Evolutionary conservation across 2,888 invertebrate species (phyloP).

Genomic region (Dynastes tityus): DNA sequence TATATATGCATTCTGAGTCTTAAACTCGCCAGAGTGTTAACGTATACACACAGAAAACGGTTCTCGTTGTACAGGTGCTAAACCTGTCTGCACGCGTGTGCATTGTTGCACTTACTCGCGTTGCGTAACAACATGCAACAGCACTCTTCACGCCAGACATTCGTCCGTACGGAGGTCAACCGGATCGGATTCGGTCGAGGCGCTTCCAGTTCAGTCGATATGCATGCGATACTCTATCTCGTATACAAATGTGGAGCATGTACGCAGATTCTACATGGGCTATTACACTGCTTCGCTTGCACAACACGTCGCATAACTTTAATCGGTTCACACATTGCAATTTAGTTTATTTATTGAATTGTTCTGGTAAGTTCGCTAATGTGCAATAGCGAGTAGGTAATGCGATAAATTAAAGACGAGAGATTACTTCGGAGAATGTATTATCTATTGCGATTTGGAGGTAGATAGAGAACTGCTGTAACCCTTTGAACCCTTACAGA

Average conservation of each 20-base stretch:
- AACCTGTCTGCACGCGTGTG: not conserved
- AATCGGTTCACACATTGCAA: not conserved
- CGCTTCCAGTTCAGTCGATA: not conserved
- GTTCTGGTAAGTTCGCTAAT: no score
- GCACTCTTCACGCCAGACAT: constrained; percentile 26
- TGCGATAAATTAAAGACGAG: no score
- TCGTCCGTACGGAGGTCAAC: constrained; percentile 33
- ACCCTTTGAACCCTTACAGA: no score
- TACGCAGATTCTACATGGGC: not conserved
- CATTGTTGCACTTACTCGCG: constrained; percentile 5
- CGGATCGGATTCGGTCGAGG: constrained; percentile 27
- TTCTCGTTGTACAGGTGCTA: not conserved
- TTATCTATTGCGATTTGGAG: no score
- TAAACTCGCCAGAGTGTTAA: no score
- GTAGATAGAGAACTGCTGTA: no score
- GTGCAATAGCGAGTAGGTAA: no score
- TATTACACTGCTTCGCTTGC: constrained; percentile 1
- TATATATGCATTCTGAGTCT: no score
- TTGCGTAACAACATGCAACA: constrained; percentile 22
- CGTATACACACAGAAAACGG: not conserved
- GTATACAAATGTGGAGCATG: not conserved
- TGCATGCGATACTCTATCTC: not conserved
- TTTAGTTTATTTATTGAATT: not conserved
- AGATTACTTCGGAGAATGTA: no score
- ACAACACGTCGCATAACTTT: not conserved